phyloP scores from a whole-genome alignment of 2,113 vertebrate genomes.

The Sarotherodon lohbergeri region DNA sequence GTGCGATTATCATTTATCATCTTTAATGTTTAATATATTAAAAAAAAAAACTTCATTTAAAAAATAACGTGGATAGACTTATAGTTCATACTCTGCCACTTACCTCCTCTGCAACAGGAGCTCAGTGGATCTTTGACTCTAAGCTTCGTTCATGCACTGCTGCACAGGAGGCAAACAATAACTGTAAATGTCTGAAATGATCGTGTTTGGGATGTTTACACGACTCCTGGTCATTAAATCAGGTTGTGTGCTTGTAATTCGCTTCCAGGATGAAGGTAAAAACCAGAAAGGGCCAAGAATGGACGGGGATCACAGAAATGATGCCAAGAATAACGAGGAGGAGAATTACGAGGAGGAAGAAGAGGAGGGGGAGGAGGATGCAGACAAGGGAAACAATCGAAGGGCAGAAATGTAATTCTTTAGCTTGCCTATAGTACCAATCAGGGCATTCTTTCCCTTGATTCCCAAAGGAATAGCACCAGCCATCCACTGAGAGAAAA shows the following conservation, averaged over 20 bases:
- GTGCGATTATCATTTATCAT: background rate
- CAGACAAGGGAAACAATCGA: constrained; percentile 71
- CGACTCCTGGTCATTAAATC: background rate
- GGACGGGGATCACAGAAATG: constrained; percentile 59
- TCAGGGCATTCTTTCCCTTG: background rate
- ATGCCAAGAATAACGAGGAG: constrained; percentile 66
- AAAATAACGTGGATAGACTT: background rate
- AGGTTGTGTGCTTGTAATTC: background rate
- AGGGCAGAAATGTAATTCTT: constrained; percentile 86
- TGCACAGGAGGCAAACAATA: background rate
- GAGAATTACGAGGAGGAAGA: constrained; percentile 90
- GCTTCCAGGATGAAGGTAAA: constrained; percentile 57
- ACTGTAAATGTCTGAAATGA: background rate
- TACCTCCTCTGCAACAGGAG: constrained; percentile 7
- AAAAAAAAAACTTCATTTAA: background rate
- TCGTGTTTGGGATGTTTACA: background rate
- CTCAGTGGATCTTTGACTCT: constrained; percentile 7
- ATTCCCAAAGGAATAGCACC: constrained; percentile 15
- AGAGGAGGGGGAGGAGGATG: constrained; percentile 79
- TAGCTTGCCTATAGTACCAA: background rate
- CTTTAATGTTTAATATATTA: background rate
- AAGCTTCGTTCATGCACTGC: background rate
- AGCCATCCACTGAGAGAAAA: constrained; percentile 14
- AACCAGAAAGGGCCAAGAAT: constrained; percentile 60
- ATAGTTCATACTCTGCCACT: background rate